These are phyloP conservation scores for Drosophila formosana DNA, from an alignment of 2,888 invertebrate species.

Conservation along the genomic window DNA sequence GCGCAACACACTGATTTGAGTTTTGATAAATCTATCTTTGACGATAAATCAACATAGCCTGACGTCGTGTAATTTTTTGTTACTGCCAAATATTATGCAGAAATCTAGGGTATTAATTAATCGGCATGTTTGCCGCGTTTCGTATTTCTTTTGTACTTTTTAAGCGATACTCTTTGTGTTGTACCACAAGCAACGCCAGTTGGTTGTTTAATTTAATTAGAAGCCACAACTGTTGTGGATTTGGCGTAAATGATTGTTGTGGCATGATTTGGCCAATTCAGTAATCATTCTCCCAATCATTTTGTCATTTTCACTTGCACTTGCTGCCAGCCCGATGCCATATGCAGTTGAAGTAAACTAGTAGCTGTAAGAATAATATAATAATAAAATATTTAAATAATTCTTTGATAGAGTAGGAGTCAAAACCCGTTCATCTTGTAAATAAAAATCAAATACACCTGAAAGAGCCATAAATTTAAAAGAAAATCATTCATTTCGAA, in stretches of 20 bases:
- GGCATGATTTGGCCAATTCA: constrained; percentile 67
- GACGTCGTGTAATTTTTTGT: neutral
- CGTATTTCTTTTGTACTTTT: constrained; percentile 8
- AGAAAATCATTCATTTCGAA: too few species aligned
- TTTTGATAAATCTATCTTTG: neutral
- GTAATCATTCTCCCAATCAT: constrained; percentile 20
- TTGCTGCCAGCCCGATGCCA: constrained; percentile 32
- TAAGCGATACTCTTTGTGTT: constrained; percentile 25
- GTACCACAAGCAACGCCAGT: constrained; percentile 11
- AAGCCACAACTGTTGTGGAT: constrained; percentile 61
- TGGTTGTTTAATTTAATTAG: constrained; percentile 73
- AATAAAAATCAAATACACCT: too few species aligned
- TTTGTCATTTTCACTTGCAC: constrained; percentile 61
- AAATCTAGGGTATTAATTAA: constrained; percentile 6
- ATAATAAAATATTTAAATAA: too few species aligned
- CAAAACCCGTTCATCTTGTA: too few species aligned
- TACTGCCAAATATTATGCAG: neutral
- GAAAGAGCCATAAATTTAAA: too few species aligned
- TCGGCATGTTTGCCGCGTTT: neutral
- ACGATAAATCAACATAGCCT: neutral
- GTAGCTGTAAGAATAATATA: neutral
- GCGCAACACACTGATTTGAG: neutral
- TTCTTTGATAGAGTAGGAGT: too few species aligned
- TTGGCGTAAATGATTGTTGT: constrained; percentile 73
- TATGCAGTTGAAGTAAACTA: neutral